phyloP scores from a whole-genome alignment of 2,113 vertebrate species.

The Hyaena hyaena region DNA sequence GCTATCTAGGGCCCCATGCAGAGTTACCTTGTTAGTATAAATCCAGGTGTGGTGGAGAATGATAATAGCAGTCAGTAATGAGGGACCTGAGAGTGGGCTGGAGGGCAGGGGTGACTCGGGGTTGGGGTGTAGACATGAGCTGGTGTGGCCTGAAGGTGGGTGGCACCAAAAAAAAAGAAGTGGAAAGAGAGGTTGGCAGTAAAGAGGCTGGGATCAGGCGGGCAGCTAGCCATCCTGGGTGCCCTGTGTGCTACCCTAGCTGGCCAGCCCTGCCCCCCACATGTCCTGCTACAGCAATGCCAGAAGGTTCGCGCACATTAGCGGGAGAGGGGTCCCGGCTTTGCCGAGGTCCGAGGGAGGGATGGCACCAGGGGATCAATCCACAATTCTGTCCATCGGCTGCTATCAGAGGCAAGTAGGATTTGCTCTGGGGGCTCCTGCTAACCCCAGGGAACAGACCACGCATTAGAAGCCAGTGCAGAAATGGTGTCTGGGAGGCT shows the following conservation, averaged over 20 bases:
- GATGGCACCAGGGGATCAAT: background rate
- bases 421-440: background rate
- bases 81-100: background rate
- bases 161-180: background rate
- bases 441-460: background rate
- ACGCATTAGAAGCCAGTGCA: background rate
- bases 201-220: background rate
- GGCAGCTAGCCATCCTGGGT: background rate
- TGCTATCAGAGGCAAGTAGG: background rate
- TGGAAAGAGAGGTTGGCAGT: background rate
- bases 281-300: background rate
- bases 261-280: background rate
- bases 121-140: background rate
- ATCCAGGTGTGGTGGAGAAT: background rate
- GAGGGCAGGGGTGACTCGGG: background rate
- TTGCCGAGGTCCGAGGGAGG: background rate
- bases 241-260: background rate
- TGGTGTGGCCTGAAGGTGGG: background rate
- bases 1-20: background rate
- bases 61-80: background rate
- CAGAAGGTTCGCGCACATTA: fast-evolving
- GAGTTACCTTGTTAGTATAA: background rate
- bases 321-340: background rate
- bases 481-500: background rate
- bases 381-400: background rate